A percentile compares a stretch with the other conserved stretches of the same genome.
phyloP scores from a whole-genome alignment of 2,797 vertebrate genomes.

The Apodemus agrarius region DNA sequence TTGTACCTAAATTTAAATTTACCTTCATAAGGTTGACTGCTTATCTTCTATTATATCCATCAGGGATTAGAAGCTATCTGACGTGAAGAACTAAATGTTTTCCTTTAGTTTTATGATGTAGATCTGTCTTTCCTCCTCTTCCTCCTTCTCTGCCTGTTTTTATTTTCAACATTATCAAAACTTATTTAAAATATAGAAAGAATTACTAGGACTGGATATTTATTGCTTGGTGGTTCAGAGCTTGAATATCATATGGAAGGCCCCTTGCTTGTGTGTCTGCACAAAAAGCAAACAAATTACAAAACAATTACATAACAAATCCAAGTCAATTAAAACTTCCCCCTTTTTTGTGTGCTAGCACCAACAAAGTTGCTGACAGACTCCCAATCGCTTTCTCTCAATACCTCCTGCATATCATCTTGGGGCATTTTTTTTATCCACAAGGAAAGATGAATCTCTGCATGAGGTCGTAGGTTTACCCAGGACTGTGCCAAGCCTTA shows the following conservation, averaged over 20 bases:
- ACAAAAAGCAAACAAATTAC: not conserved
- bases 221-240: not conserved
- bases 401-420: not conserved
- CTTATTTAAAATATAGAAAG: conserved; percentile 47
- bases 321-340: conserved; percentile 23
- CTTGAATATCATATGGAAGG: not conserved
- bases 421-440: not conserved
- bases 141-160: not conserved
- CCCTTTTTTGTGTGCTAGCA: not conserved
- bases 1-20: conserved; percentile 39
- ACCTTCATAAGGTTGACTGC: not conserved
- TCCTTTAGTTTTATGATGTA: conserved; percentile 1
- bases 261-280: not conserved
- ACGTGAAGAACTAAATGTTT: not conserved
- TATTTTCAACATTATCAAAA: conserved; percentile 7
- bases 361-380: not conserved
- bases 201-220: not conserved
- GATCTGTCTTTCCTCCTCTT: not conserved
- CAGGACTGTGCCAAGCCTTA: not conserved
- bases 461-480: not conserved
- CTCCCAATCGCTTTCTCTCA: conserved; percentile 15
- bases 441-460: not conserved
- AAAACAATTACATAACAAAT: not conserved
- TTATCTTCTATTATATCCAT: conserved; percentile 23
- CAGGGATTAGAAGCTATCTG: conserved; percentile 12